phyloP scores from a whole-genome alignment of 2,113 vertebrate species.

The Puntigrus tetrazona region DNA sequence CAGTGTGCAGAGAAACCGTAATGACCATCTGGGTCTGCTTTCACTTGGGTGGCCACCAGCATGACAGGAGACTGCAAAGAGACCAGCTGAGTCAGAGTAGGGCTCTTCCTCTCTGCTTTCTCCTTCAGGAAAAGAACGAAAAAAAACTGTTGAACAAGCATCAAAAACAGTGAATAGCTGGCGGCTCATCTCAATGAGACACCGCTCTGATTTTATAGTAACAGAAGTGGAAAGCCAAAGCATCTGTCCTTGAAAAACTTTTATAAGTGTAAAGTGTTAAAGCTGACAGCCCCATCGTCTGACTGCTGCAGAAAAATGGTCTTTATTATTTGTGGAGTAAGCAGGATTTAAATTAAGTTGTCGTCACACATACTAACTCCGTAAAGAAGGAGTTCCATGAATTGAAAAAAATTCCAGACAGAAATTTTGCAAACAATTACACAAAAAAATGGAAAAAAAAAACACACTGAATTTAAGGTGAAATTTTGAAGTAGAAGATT shows the following conservation, averaged over 20 bases:
- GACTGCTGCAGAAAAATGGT: not conserved
- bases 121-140: conserved; percentile 61
- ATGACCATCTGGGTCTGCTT: conserved; percentile 53
- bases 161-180: conserved; percentile 20
- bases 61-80: conserved; percentile 67
- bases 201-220: not conserved
- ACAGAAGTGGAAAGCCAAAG: not conserved
- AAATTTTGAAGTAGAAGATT: no score
- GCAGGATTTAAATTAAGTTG: not conserved
- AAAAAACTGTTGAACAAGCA: not conserved
- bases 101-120: conserved; percentile 52
- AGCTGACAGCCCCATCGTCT: not conserved
- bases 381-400: not conserved
- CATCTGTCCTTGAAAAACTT: conserved; percentile 12
- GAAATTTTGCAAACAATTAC: no score
- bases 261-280: conserved; percentile 19
- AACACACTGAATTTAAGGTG: no score
- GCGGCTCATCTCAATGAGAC: not conserved
- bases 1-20: conserved; percentile 63
- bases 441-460: no score
- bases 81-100: conserved; percentile 69
- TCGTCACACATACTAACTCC: not conserved
- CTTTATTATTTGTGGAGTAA: conserved; percentile 18
- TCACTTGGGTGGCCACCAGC: conserved; percentile 68
- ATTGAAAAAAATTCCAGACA: not conserved